Percentiles rank a stretch among this genome's conserved stretches.
Conservation (phyloP, 2,113 vertebrate species). For the Anhinga anhinga region DNA sequence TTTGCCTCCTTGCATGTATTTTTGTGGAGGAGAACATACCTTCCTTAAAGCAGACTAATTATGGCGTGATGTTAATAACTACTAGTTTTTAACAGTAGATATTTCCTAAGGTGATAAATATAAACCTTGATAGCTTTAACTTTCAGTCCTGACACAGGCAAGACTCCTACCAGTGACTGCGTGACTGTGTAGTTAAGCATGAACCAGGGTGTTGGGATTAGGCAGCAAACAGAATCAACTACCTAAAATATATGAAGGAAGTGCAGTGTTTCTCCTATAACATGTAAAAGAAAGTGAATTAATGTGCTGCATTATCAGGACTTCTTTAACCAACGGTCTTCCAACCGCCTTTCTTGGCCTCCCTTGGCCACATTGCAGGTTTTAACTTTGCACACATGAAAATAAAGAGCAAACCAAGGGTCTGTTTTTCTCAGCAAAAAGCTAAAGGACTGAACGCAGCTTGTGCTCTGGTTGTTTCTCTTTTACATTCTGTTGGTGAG, state of each 20-base stretch:
- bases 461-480: background rate
- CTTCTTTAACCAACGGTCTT: background rate
- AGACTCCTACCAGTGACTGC: background rate
- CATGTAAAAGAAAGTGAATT: background rate
- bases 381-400: background rate
- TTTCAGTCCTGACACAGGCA: background rate
- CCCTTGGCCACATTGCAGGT: background rate
- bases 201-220: background rate
- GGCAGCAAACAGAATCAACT: background rate
- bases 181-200: background rate
- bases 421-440: background rate
- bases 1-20: background rate
- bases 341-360: background rate
- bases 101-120: background rate
- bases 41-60: background rate
- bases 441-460: background rate
- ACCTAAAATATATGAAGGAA: background rate
- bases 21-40: background rate
- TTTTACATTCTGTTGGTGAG: background rate
- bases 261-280: background rate
- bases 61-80: background rate
- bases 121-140: background rate
- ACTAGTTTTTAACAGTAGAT: background rate
- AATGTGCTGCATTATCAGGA: background rate
- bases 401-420: background rate